phyloP scores from a whole-genome alignment of 2,113 vertebrate species.

The Calidris pugnax region DNA sequence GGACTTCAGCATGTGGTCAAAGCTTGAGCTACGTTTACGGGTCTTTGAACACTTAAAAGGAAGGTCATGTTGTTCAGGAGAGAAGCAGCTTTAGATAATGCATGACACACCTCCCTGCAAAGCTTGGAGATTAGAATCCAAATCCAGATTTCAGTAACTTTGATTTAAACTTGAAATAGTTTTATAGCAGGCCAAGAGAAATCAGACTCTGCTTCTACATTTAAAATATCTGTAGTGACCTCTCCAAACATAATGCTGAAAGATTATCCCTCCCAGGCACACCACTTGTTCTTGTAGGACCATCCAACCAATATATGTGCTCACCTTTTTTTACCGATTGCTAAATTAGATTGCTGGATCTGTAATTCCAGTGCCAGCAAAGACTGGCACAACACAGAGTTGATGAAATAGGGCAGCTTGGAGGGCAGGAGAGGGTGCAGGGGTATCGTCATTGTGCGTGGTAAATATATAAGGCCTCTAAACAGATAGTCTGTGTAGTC shows the following conservation, averaged over 20 bases:
- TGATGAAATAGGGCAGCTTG: not conserved
- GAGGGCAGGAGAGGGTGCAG: not conserved
- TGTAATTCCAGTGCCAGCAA: not conserved
- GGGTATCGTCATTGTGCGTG: not conserved
- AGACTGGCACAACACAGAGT: not conserved
- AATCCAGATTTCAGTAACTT: not conserved
- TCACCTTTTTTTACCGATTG: not conserved
- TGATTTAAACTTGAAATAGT: not conserved
- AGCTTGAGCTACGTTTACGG: not conserved
- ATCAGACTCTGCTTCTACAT: not conserved
- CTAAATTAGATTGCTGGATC: not conserved
- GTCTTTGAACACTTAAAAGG: not conserved
- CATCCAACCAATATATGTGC: rapidly evolving
- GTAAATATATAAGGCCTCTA: not conserved
- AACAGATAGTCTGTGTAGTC: not conserved
- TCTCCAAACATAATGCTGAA: not conserved
- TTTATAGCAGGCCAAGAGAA: not conserved
- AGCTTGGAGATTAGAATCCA: not conserved
- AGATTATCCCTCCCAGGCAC: not conserved
- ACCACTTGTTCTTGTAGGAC: not conserved
- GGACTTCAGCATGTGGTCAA: not conserved
- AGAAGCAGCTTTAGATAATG: not conserved
- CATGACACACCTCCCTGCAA: not conserved
- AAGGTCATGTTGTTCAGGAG: not conserved
- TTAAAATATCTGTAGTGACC: not conserved